Percentiles rank a stretch among this genome's conserved stretches.
Evolutionary conservation across 2,888 invertebrate species (phyloP).

Genomic region (Pseudanteris insignis): DNA sequence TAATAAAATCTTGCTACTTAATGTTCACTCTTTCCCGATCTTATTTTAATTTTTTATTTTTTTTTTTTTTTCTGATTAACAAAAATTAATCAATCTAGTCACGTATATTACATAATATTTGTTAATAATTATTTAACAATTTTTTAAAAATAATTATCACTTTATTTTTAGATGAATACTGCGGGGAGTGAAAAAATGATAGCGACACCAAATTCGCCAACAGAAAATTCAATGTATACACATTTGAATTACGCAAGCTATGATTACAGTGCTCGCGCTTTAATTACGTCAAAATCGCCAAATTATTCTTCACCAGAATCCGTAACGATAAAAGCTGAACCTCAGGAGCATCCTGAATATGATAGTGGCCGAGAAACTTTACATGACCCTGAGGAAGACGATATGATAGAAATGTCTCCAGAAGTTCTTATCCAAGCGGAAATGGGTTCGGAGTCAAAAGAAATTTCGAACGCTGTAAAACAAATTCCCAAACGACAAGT

Average conservation of each 20-base stretch:
- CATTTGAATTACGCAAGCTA: slow-evolving; percentile 8
- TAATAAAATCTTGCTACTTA: slow-evolving; percentile 6
- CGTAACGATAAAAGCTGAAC: slow-evolving; percentile 10
- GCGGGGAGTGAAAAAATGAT: not conserved
- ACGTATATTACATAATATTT: not conserved
- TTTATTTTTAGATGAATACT: slow-evolving; percentile 1
- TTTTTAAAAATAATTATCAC: not conserved
- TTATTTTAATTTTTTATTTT: too few relatives aligned
- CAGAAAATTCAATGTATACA: not conserved
- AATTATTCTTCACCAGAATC: slow-evolving; percentile 4
- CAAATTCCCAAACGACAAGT: slow-evolving; percentile 9
- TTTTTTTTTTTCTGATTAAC: too few relatives aligned
- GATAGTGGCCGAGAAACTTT: slow-evolving; percentile 21
- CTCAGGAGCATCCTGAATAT: slow-evolving; percentile 21
- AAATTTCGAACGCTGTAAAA: slow-evolving; percentile 1
- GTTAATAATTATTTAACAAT: not conserved
- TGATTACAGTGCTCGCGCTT: not conserved
- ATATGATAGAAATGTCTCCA: slow-evolving; percentile 26
- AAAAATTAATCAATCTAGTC: too few relatives aligned
- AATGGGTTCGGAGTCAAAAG: slow-evolving; percentile 1
- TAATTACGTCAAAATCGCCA: not conserved
- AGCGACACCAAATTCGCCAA: not conserved
- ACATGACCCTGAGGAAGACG: slow-evolving; percentile 21
- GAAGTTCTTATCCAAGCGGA: slow-evolving; percentile 28
- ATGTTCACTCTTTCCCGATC: not conserved